Evolutionary conservation across 2,113 vertebrate genomes (phyloP).

Genomic region (Aplodontia rufa): DNA sequence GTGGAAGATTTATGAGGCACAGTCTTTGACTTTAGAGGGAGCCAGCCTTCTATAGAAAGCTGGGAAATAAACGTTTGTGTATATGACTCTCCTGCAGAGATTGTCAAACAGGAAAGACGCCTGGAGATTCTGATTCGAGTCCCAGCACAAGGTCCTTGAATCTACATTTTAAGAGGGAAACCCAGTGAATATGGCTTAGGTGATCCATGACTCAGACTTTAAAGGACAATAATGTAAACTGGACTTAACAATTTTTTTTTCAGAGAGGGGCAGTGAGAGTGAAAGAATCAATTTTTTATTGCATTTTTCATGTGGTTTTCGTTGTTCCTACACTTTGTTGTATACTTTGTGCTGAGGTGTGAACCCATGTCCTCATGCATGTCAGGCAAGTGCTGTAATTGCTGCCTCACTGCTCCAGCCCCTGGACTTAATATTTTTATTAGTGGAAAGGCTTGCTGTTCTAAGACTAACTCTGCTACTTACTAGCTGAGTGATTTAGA

Average conservation of each 20-base stretch:
- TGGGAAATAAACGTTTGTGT: slow-evolving; percentile 47
- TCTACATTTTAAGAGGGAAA: background rate
- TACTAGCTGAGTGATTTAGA: background rate
- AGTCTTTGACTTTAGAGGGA: slow-evolving; percentile 67
- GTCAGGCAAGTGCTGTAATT: too few relatives aligned
- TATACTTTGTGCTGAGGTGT: too few relatives aligned
- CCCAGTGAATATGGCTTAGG: background rate
- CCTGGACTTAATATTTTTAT: background rate
- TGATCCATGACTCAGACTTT: background rate
- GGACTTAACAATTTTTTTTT: too few relatives aligned
- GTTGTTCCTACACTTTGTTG: too few relatives aligned
- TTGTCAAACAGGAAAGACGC: background rate
- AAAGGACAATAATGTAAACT: background rate
- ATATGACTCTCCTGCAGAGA: slow-evolving; percentile 16
- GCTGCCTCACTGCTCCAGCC: too few relatives aligned
- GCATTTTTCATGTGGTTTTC: too few relatives aligned
- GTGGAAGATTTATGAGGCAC: slow-evolving; percentile 69
- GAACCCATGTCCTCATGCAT: too few relatives aligned
- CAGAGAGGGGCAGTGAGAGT: too few relatives aligned
- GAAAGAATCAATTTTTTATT: too few relatives aligned
- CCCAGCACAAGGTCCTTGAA: background rate
- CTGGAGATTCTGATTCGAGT: slow-evolving; percentile 1
- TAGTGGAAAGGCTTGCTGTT: background rate
- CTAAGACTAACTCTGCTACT: background rate
- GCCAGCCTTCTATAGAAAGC: slow-evolving; percentile 55